Evolutionary conservation across 2,888 invertebrate genomes (phyloP), one percentile per base, ranked within the genome.

Genomic region (Clivina fossor): DNA sequence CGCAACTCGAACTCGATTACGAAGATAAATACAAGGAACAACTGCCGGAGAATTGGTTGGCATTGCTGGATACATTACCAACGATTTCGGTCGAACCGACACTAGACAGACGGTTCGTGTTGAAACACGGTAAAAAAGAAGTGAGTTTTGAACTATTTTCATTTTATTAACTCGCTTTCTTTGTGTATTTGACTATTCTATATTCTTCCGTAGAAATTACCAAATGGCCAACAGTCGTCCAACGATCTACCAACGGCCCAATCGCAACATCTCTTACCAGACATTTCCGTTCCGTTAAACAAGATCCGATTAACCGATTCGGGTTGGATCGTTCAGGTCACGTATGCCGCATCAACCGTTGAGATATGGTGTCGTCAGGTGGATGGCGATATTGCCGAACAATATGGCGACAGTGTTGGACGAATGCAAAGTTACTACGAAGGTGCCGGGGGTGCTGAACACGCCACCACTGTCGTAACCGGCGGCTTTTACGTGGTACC

Each of bases 21-120:
- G 80, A 79, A 54, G 76, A 81, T 58, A 78, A 79, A 58, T 86
- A 81, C 64, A 73, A 78, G 1, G 86, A 88, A 68, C 79, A 80
- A 49, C 72, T 90, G 43, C 90, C 90, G 0, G 74, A 74, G 8
- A 80, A 86, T 68, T 88, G 90, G 86, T 74, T 83, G 65, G 77
- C 80, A 49, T 68, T 85, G 41, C 72, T 84, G 18, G 79, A 83
- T 64, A 75, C 77, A 56, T 80, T 80, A 65, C 76, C 80, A 0
- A 74, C 72, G 40, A 78, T 85, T 56, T 72, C 73, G 38, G 76
- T 79, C 56, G 83, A 83, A 61, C 68, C 66, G 46, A 66, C 64
- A 38, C 50, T 64, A 13, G 65, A 67, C 11, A 64, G 67, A 41
- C 60, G 60, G 35, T 66, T 66, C 53, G 67, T 73, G 1, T 61